A percentile compares a stretch with the other conserved stretches of the same genome.
Evolutionary conservation across 2,888 invertebrate genomes (phyloP).

Genomic region (Belgica antarctica): DNA sequence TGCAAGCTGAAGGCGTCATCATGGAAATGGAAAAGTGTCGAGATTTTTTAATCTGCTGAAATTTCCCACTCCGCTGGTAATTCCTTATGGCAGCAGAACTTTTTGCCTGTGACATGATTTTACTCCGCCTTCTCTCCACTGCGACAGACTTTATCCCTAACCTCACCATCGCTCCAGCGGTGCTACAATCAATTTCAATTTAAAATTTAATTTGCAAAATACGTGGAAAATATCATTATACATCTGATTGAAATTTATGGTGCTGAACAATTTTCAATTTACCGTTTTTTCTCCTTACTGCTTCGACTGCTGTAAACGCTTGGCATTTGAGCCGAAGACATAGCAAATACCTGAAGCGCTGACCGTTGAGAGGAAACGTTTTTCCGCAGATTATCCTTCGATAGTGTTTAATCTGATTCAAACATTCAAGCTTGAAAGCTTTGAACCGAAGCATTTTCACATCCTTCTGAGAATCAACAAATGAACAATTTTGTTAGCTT

Average conservation of each 20-base stretch:
- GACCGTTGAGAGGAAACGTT: too few relatives aligned
- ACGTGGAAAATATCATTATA: constrained; percentile 39
- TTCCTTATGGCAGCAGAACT: not conserved
- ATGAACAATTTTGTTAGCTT: too few relatives aligned
- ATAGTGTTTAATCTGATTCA: too few relatives aligned
- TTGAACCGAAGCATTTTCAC: too few relatives aligned
- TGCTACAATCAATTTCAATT: constrained; percentile 41
- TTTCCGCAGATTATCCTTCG: too few relatives aligned
- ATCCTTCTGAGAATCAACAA: too few relatives aligned
- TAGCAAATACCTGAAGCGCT: not conserved
- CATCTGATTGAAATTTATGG: constrained; percentile 39
- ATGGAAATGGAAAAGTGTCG: not conserved
- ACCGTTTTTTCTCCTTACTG: not conserved
- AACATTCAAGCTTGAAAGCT: too few relatives aligned
- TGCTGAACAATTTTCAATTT: constrained; percentile 12
- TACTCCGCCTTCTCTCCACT: not conserved
- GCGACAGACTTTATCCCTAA: not conserved
- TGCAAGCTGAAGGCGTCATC: not conserved
- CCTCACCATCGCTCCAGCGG: not conserved
- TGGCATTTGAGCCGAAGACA: not conserved
- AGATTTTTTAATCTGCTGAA: constrained; percentile 11
- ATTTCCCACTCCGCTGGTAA: not conserved
- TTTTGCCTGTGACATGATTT: not conserved
- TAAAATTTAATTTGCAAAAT: constrained; percentile 40
- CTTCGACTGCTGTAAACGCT: not conserved